Evolutionary conservation across 2,113 vertebrate species (phyloP), one percentile per base, ranked within the genome.

Genomic region (Castor canadensis): DNA sequence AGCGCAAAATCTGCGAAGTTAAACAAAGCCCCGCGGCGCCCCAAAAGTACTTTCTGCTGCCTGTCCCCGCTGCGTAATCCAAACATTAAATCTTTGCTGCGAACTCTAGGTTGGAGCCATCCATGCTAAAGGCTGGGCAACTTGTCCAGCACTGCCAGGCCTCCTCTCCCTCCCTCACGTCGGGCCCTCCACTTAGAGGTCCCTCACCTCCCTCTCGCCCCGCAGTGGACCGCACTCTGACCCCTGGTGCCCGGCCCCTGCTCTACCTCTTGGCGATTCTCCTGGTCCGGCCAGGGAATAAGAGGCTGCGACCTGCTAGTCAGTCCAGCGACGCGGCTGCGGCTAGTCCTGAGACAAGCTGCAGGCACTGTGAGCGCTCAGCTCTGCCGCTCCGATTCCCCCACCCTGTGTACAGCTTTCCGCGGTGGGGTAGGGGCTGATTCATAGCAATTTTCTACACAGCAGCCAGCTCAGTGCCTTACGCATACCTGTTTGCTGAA

Each of bases 401-500:
- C 77, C 56, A 79, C 73, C 56, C 95, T 54, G 84, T 81, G 32
- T 86, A 73, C 79, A 94, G 79, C 86, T 71, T 92, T 91, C 32
- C 9, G 35, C n/a, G 12, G 80, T 67, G 90, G 91, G 87, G 88
- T 52, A 86, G 89, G 75, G 92, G 85, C 96, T 97, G 95, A 97
- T 94, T 97, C 95, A 96, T 30, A 89, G 95, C 96, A 95, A 93
- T 97, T 96, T 93, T 96, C 89, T 85, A 94, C 56, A 81, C 54
- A 75, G 80, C 94, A 96, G 90, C 52, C 79, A 95, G 89, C 93
- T 95, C 89, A 81, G 64, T 91, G 93, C 84, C 75, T 93, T 93
- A 75, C 16, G 58, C 83, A 96, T 94, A 97, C 89, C 96, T 97
- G 94, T 97, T 96, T 95, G 84, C 75, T 94, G 80, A 96, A 95